A percentile compares a stretch with the other conserved stretches of the same genome.
These are phyloP conservation scores for Melospiza melodia DNA, from an alignment of 2,113 vertebrate species.

Conservation along the genomic window DNA sequence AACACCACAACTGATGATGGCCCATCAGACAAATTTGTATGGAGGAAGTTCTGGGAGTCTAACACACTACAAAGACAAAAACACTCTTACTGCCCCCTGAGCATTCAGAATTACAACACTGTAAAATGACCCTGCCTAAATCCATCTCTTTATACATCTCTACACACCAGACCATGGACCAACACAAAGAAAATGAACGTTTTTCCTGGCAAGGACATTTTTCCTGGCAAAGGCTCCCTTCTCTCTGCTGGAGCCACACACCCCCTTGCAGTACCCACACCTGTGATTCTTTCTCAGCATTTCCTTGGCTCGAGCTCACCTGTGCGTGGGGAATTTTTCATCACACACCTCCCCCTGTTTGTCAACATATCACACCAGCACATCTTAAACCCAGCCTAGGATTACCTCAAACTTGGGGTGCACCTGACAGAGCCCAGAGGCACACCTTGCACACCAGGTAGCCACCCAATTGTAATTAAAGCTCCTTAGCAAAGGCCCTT, in stretches of 20 bases:
- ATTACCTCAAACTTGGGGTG: neutral
- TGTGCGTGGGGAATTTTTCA: neutral
- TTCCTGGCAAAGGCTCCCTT: neutral
- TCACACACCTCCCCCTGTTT: neutral
- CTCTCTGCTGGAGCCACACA: neutral
- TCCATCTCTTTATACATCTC: accelerated
- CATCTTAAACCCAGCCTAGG: neutral
- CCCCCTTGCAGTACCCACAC: neutral
- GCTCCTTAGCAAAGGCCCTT: neutral
- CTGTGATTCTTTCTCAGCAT: neutral
- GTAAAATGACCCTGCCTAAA: neutral
- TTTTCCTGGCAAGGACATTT: neutral
- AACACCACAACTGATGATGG: neutral
- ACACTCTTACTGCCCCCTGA: neutral
- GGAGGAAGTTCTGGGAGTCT: neutral
- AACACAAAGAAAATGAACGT: neutral
- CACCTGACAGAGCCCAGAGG: neutral
- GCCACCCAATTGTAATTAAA: neutral
- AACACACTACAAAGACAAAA: neutral
- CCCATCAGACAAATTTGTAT: neutral
- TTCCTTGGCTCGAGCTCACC: neutral
- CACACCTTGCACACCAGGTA: neutral
- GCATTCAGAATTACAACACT: neutral
- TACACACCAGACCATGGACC: neutral
- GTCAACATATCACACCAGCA: neutral